Evolutionary conservation across 2,113 vertebrate species (phyloP).

Genomic region (Tauraco erythrolophus): DNA sequence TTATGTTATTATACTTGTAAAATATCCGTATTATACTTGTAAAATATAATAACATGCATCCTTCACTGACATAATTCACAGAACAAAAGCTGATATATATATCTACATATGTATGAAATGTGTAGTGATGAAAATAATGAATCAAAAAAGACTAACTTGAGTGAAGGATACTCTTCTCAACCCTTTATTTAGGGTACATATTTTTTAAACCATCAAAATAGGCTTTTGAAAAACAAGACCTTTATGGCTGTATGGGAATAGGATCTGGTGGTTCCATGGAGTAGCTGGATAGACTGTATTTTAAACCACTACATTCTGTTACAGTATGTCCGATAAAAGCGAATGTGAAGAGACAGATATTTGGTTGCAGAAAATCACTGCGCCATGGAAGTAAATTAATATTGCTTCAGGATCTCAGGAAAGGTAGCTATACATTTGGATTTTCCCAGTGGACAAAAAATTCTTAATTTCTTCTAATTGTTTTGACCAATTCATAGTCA

Average conservation of each 20-base stretch:
- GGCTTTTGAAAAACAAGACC: not conserved
- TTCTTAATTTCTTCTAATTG: not conserved
- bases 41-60: not conserved
- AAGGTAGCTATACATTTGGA: not conserved
- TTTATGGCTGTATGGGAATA: not conserved
- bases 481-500: not conserved
- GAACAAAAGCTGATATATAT: not conserved
- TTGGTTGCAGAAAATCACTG: not conserved
- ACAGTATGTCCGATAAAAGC: not conserved
- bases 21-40: too few species aligned
- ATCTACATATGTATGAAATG: not conserved
- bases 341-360: not conserved
- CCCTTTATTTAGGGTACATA: not conserved
- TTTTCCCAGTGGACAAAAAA: not conserved
- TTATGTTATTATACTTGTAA: too few species aligned
- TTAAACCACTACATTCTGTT: not conserved
- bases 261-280: not conserved
- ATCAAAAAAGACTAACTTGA: not conserved
- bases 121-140: accelerated
- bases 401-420: not conserved
- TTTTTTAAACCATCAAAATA: not conserved
- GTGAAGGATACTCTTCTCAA: not conserved
- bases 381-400: not conserved
- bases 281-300: not conserved
- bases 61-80: not conserved